Percentiles rank a stretch among this genome's conserved stretches.
Conservation (phyloP, 1,140 invertebrate genomes). For the Drosophila miranda region DNA sequence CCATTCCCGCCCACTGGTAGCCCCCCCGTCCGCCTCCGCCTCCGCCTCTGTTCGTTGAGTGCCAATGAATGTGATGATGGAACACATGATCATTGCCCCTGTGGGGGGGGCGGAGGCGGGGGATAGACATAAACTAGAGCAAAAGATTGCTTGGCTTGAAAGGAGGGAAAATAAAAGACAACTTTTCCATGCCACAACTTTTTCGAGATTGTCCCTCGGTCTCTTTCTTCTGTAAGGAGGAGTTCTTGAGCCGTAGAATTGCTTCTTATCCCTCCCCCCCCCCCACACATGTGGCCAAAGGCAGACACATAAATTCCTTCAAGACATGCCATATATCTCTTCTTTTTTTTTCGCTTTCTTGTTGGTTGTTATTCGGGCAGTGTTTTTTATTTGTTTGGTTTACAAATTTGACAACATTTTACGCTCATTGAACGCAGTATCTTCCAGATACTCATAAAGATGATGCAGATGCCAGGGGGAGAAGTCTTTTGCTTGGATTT, state of each 20-base stretch:
- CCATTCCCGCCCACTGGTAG: slow-evolving; percentile 38
- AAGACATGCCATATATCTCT: slow-evolving; percentile 15
- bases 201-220: too few relatives aligned
- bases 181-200: neutral
- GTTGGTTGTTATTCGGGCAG: slow-evolving; percentile 1
- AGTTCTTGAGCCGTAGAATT: neutral
- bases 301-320: slow-evolving; percentile 23
- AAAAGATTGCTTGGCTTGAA: neutral
- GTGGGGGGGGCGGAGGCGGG: slow-evolving; percentile 18
- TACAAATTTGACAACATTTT: slow-evolving; percentile 17
- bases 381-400: slow-evolving; percentile 1
- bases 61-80: slow-evolving; percentile 72
- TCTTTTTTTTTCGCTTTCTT: neutral
- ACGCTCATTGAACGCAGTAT: slow-evolving; percentile 13
- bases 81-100: slow-evolving; percentile 39
- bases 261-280: neutral
- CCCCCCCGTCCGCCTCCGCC: slow-evolving; percentile 4
- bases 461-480: too few relatives aligned
- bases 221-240: neutral
- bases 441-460: neutral
- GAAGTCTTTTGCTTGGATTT: too few relatives aligned
- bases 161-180: neutral
- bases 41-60: slow-evolving; percentile 34
- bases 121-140: slow-evolving; percentile 6
- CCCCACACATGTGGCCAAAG: too few relatives aligned